These are phyloP conservation scores for Caenorhabditis drosophilae DNA, from an alignment of 2,888 invertebrate genomes.

Conservation along the genomic window DNA sequence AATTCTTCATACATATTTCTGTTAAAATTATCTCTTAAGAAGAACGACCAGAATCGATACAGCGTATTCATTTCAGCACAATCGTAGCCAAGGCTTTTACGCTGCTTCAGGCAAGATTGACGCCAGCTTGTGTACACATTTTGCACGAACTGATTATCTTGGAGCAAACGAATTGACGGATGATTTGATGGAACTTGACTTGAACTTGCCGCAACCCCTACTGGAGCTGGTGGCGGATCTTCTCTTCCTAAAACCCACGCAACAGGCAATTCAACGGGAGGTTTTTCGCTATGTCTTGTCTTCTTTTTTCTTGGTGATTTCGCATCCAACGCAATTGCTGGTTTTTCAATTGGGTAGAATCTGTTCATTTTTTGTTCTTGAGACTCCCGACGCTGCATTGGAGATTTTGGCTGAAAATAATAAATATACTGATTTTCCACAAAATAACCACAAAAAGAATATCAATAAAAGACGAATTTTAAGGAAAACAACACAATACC, in stretches of 20 bases:
- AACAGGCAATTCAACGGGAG: constrained; percentile 88
- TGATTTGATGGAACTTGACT: constrained; percentile 73
- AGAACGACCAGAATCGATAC: constrained; percentile 99
- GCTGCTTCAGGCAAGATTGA: constrained; percentile 90
- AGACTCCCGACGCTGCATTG: constrained; percentile 66
- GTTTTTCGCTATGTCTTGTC: constrained; percentile 78
- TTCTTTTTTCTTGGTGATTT: constrained; percentile 80
- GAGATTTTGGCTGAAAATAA: constrained; percentile 63
- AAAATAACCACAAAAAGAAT: too few species aligned
- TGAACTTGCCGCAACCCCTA: constrained; percentile 47
- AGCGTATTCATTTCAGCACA: constrained; percentile 99
- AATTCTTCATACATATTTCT: constrained; percentile 97
- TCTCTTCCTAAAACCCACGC: constrained; percentile 88
- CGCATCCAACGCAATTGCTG: constrained; percentile 70
- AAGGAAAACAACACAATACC: constrained; percentile 5
- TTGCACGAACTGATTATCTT: constrained; percentile 96
- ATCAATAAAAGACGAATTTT: not conserved
- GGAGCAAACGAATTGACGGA: constrained; percentile 89
- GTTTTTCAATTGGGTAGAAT: constrained; percentile 93
- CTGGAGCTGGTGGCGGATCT: constrained; percentile 37
- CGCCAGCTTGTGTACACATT: constrained; percentile 93
- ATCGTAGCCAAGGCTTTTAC: constrained; percentile 88
- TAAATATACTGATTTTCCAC: too few species aligned
- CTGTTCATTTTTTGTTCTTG: constrained; percentile 74
- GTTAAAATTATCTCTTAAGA: constrained; percentile 96